Evolutionary conservation across 2,797 vertebrate species (phyloP).

Genomic region (Myotis myotis): DNA sequence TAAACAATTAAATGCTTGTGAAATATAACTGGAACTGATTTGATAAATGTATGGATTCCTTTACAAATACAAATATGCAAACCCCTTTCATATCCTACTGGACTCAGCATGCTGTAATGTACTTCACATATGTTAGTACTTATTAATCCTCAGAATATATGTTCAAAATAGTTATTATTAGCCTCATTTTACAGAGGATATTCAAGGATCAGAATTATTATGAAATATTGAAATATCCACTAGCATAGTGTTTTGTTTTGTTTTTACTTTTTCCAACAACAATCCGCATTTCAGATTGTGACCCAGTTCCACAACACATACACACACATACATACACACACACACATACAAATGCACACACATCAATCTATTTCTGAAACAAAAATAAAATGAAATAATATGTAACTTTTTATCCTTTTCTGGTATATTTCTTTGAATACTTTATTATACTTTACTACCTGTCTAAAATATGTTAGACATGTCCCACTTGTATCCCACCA

Average conservation of each 20-base stretch:
- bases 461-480: not conserved
- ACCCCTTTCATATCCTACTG: not conserved
- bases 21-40: not conserved
- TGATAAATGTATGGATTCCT: not conserved
- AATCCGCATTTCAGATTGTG: not conserved
- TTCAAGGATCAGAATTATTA: not conserved
- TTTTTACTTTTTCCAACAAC: not conserved
- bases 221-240: constrained; percentile 3
- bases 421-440: not conserved
- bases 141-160: not conserved
- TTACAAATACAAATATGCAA: not conserved
- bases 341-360: not conserved
- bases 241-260: not conserved
- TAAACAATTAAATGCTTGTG: not conserved
- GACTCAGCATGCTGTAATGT: not conserved
- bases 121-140: not conserved
- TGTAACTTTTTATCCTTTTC: not conserved
- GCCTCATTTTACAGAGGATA: not conserved
- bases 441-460: not conserved
- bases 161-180: not conserved
- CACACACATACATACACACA: fast-evolving
- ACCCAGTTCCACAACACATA: not conserved
- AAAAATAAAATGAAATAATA: not conserved
- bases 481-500: not conserved
- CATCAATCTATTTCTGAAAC: not conserved